Evolutionary conservation across 2,888 invertebrate genomes (phyloP).

Genomic region (Timema cristinae): DNA sequence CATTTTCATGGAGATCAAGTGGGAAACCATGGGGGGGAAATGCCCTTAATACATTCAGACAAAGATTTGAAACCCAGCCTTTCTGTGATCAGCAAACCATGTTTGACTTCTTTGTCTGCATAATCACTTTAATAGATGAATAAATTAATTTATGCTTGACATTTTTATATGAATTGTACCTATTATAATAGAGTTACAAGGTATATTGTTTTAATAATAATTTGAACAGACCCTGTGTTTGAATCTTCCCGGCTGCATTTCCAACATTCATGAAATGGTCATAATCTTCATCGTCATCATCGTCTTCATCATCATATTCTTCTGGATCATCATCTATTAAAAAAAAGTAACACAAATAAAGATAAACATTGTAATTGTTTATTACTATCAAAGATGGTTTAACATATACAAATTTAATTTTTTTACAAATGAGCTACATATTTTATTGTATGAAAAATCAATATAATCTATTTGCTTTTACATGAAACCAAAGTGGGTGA

Average conservation of each 20-base stretch:
- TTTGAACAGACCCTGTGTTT: slow-evolving; percentile 4
- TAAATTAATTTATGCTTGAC: background rate
- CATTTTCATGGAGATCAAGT: no score
- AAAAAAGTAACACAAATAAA: background rate
- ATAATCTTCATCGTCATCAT: slow-evolving; percentile 13
- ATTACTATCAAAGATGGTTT: background rate
- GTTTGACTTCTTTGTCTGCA: no score
- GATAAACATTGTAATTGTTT: background rate
- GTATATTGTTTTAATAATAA: background rate
- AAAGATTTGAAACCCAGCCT: no score
- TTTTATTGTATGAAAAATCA: background rate
- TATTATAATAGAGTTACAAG: background rate
- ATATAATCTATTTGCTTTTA: no score
- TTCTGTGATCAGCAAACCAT: no score
- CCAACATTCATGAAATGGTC: slow-evolving; percentile 3
- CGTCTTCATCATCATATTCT: slow-evolving; percentile 4
- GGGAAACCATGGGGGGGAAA: no score
- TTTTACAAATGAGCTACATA: background rate
- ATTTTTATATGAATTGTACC: background rate
- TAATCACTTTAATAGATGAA: background rate
- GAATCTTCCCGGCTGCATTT: slow-evolving; percentile 2
- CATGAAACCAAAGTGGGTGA: no score
- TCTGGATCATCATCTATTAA: background rate
- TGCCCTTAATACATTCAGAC: no score
- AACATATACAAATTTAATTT: background rate